Conservation (phyloP, 2,113 vertebrate genomes). For the Pithys albifrons region DNA sequence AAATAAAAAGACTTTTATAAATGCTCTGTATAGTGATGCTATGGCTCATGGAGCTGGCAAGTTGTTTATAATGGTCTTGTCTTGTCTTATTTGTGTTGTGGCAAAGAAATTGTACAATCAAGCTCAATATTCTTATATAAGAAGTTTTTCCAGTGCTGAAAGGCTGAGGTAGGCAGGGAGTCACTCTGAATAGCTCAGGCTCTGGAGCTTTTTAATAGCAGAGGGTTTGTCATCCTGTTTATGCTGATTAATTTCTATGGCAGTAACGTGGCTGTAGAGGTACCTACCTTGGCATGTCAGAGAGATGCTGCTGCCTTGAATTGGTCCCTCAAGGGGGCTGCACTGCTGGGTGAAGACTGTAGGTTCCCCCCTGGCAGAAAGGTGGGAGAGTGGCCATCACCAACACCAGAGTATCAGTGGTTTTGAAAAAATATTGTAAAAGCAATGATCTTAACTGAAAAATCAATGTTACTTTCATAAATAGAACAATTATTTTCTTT, state of each 20-base stretch:
- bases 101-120: background rate
- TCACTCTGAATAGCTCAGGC: background rate
- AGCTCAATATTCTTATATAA: background rate
- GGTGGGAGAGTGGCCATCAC: background rate
- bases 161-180: background rate
- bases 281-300: background rate
- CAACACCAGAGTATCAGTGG: background rate
- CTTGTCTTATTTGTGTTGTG: background rate
- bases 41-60: background rate
- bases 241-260: background rate
- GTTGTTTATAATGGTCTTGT: background rate
- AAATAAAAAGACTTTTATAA: background rate
- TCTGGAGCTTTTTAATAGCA: background rate
- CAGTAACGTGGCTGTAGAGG: background rate
- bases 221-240: background rate
- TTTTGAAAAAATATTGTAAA: background rate
- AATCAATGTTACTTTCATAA: background rate
- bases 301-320: background rate
- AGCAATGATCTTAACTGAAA: background rate
- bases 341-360: background rate
- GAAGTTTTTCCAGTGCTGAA: background rate
- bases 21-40: background rate
- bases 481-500: background rate
- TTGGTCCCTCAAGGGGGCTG: accelerated
- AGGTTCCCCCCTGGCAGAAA: background rate